These are phyloP conservation scores for Ptiloglossa arizonensis DNA, from an alignment of 1,140 invertebrate genomes.

Conservation along the genomic window DNA sequence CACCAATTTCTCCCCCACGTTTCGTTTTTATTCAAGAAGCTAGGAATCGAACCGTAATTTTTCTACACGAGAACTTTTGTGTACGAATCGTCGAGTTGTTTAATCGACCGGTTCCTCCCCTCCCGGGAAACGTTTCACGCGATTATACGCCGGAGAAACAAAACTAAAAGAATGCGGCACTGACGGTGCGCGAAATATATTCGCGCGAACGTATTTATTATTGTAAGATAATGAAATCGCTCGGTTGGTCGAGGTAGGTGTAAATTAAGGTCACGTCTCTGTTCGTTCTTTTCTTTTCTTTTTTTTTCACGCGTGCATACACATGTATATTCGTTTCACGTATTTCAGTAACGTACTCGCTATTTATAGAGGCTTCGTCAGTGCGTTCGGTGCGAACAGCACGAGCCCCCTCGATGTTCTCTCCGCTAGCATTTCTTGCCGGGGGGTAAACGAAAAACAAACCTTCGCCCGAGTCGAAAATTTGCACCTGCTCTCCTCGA, in stretches of 20 bases:
- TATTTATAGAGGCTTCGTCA: conserved; percentile 75
- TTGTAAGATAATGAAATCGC: conserved; percentile 7
- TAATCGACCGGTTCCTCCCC: no score
- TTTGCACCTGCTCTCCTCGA: conserved; percentile 22
- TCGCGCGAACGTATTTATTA: neutral
- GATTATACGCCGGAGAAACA: neutral
- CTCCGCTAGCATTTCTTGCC: neutral
- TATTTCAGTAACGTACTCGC: conserved; percentile 62
- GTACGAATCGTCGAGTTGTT: neutral
- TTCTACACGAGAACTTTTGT: no score
- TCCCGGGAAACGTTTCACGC: neutral
- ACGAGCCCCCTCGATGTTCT: conserved; percentile 36
- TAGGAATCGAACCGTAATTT: no score
- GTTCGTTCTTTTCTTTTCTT: neutral
- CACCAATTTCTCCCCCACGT: no score
- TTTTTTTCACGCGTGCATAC: conserved; percentile 3
- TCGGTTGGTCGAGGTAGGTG: neutral
- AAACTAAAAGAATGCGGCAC: neutral
- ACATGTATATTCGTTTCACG: conserved; percentile 51
- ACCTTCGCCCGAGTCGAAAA: conserved; percentile 11
- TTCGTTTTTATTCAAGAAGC: no score
- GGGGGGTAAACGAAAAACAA: conserved; percentile 39
- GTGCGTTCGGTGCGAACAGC: conserved; percentile 41
- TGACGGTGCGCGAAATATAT: neutral
- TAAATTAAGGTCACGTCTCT: conserved; percentile 18